Percentiles rank a stretch among this genome's conserved stretches.
These are phyloP conservation scores for Spisula solida DNA, from an alignment of 2,888 invertebrate species.

Conservation along the genomic window DNA sequence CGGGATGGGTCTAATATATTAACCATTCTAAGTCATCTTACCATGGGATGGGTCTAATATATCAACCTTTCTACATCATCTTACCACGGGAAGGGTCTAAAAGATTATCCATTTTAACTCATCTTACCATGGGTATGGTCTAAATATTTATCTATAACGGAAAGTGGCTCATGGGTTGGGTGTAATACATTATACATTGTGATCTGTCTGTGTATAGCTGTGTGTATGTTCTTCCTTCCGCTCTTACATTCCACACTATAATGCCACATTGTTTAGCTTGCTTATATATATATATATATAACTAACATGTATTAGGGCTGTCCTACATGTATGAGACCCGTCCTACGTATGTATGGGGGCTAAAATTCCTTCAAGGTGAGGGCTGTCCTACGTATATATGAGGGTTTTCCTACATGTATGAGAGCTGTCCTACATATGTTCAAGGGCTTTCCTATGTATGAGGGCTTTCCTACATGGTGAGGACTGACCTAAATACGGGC, in stretches of 20 bases:
- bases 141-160: not conserved
- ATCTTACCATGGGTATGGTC: too few relatives aligned
- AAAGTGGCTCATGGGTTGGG: not conserved
- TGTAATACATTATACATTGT: not conserved
- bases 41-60: too few relatives aligned
- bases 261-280: constrained; percentile 15
- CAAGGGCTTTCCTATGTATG: too few relatives aligned
- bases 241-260: constrained; percentile 12
- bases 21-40: not conserved
- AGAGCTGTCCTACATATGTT: too few relatives aligned
- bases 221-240: not conserved
- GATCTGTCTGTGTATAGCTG: not conserved
- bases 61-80: not conserved
- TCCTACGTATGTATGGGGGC: too few relatives aligned
- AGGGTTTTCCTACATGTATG: too few relatives aligned
- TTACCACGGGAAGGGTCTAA: not conserved
- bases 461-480: too few relatives aligned
- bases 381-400: too few relatives aligned
- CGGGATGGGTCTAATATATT: too few relatives aligned
- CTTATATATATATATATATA: not conserved
- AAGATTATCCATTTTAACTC: not conserved
- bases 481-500: too few relatives aligned
- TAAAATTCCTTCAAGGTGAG: too few relatives aligned
- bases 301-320: not conserved
- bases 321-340: not conserved